Evolutionary conservation across 2,797 vertebrate genomes (phyloP), one percentile per base, ranked within the genome.

Genomic region (Molothrus aeneus): DNA sequence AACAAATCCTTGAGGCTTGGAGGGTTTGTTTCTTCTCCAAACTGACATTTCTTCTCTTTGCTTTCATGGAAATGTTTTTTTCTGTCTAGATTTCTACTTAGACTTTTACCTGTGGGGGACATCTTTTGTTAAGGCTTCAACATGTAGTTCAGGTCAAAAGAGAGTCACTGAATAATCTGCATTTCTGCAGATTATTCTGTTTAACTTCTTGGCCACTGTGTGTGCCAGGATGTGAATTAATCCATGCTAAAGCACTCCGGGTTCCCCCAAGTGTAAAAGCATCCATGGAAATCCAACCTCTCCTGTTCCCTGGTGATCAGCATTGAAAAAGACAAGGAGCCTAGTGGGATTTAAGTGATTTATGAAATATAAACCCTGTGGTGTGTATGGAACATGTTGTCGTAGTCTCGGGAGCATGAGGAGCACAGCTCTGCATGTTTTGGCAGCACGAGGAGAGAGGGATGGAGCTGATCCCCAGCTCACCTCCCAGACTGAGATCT

Each of bases 391-490:
- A 68, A 42, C 68, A 60, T 43, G 13, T 54, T 73, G 26, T n/a
- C 50, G 75, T 36, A 25, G 54, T 28, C 20, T 43, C 9, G 42
- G 60, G 32, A 77, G 17, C 17, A 11, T 0, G 5, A 63, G 71
- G 51, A 71, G 7, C 0, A 2, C 54, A 47, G 28, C 80, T 61
- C 59, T 63, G 50, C 36, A 36, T 50, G 21, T 78, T 48, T 69
- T 34, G 57, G 85, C 53, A 45, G 19, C 2, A 2, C 7, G 13
- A 51, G 74, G 68, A 3, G 5, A 79, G 50, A 80, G 34, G 34
- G 26, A 56, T 0, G 0, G 56, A 66, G 28, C 56, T 1, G 6
- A 54, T 80, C 45, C 73, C 83, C 3, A 2, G 19, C 47, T 93
- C 40, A 18, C 29, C 64, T 87, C 80, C 69, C 81, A 85, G 4